Evolutionary conservation across 2,797 vertebrate genomes (phyloP).

Genomic region (Malurus leucopterus): DNA sequence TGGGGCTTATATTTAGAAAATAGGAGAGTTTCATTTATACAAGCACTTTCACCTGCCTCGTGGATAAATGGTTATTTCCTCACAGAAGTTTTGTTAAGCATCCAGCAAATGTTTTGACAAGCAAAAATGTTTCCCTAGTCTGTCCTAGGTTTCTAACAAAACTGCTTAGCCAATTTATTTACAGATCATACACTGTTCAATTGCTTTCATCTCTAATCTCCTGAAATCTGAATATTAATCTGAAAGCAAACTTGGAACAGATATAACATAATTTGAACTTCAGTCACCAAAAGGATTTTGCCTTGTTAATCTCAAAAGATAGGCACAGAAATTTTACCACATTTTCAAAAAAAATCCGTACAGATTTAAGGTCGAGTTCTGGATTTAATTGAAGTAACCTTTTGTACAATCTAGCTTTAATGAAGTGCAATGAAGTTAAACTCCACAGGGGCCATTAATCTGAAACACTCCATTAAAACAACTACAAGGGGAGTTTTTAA

Average conservation of each 20-base stretch:
- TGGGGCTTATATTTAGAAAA: not conserved
- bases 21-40: not conserved
- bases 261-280: slow-evolving; percentile 38
- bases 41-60: not conserved
- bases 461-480: slow-evolving; percentile 82
- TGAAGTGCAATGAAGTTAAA: slow-evolving; percentile 83
- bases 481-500: slow-evolving; percentile 82
- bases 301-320: slow-evolving; percentile 74
- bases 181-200: slow-evolving; percentile 12
- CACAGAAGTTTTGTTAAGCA: not conserved
- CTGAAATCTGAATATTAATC: slow-evolving; percentile 55
- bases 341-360: slow-evolving; percentile 71
- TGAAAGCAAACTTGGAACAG: slow-evolving; percentile 47
- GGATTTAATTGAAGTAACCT: slow-evolving; percentile 83
- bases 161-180: slow-evolving; percentile 10
- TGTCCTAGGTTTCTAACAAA: slow-evolving; percentile 11
- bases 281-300: slow-evolving; percentile 52
- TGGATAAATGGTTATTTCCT: not conserved
- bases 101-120: not conserved
- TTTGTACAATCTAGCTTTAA: slow-evolving; percentile 80
- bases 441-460: slow-evolving; percentile 79
- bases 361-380: slow-evolving; percentile 75
- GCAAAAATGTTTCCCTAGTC: not conserved
- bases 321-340: slow-evolving; percentile 69
- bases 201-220: slow-evolving; percentile 57